Evolutionary conservation across 1,140 invertebrate species (phyloP), one percentile per base, ranked within the genome.

Genomic region (Hesperophylax magnus): DNA sequence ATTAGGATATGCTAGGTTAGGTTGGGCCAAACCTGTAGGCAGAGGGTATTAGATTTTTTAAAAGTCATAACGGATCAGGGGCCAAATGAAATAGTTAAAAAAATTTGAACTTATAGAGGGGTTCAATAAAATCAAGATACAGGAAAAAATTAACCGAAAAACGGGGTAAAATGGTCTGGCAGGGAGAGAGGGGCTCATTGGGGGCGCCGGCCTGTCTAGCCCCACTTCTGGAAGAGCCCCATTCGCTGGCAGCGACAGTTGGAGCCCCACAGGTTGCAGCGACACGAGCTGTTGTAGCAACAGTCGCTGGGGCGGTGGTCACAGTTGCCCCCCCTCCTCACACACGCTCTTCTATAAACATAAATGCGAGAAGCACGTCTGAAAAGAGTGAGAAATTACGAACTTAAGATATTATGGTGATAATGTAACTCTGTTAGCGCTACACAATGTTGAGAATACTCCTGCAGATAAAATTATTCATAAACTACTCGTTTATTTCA

Each of bases 191-290:
- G 65, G 65, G 65, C 65, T 34, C 65, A 3, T 39, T 14, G 72
- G 31, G 56, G 72, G 54, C n/a, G 17, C 3, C 72, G 6, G 56
- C 31, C n/a, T 11, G 27, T 85, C 92, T 93, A 94, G 84, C 96
- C 96, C 95, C 95, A 96, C 88, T 96, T 96, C 87, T 97, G 96
- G 91, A 97, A 97, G 84, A 97, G 92, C 56, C 96, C 96, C 92
- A 95, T 94, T 82, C 96, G 93, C 88, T 97, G 96, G 88, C 96
- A 97, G 84, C 94, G 92, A 88, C 96, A 97, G 89, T 97, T 97
- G 84, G 94, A 94, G 24, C 96, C 96, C 96, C 96, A 97, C 6
- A 97, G 91, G 88, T 97, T 97, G 92, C 96, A 97, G 54, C 96
- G 92, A 90, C 96, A 97, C 24, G 95, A 94, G 80, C 94, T 95